A percentile compares a stretch with the other conserved stretches of the same genome.
phyloP scores from a whole-genome alignment of 2,888 invertebrate genomes.

The Poecilobothrus nobilitatus region DNA sequence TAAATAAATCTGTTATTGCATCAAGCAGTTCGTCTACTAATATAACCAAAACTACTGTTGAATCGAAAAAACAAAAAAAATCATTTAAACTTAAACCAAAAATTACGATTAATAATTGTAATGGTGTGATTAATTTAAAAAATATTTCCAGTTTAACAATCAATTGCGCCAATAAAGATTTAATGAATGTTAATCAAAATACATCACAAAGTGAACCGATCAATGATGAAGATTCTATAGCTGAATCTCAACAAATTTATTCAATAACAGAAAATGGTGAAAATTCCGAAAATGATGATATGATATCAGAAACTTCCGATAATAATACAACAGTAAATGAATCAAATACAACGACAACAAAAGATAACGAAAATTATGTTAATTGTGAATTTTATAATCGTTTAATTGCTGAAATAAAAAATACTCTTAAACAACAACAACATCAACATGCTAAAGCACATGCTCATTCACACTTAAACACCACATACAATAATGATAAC shows the following conservation, averaged over 20 bases:
- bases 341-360: slow-evolving; percentile 16
- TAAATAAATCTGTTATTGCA: background rate
- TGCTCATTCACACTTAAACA: background rate
- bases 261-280: slow-evolving; percentile 11
- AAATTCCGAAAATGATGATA: slow-evolving; percentile 15
- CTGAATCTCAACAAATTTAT: background rate
- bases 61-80: background rate
- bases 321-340: slow-evolving; percentile 1
- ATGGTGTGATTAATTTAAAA: slow-evolving; percentile 41
- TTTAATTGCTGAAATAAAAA: slow-evolving; percentile 40
- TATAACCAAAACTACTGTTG: background rate
- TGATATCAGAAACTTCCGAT: slow-evolving; percentile 10
- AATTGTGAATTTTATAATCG: slow-evolving; percentile 43
- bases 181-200: slow-evolving; percentile 27
- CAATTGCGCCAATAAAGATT: slow-evolving; percentile 37
- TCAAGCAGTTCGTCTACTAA: background rate
- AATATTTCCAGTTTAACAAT: slow-evolving; percentile 43
- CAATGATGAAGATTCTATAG: slow-evolving; percentile 10
- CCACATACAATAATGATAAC: background rate
- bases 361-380: slow-evolving; percentile 27
- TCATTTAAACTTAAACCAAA: slow-evolving; percentile 33
- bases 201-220: slow-evolving; percentile 23
- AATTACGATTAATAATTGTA: slow-evolving; percentile 43
- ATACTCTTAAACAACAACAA: slow-evolving; percentile 31
- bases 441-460: background rate